Evolutionary conservation across 2,888 invertebrate species (phyloP), one percentile per base, ranked within the genome.

Genomic region (Melanchra persicariae): DNA sequence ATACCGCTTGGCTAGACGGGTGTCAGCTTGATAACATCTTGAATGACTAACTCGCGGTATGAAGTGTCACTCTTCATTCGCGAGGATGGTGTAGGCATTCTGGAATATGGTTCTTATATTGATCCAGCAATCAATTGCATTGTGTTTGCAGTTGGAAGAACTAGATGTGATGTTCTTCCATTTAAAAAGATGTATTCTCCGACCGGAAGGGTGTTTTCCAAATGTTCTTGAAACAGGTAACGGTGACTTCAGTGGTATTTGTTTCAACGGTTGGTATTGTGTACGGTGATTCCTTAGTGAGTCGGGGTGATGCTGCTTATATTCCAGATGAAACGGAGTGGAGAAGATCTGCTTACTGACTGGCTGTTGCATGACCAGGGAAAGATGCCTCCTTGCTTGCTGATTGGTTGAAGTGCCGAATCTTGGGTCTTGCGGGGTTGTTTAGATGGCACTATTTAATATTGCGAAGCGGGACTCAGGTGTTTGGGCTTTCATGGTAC

Each of bases 21-120:
- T 22, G 57, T 8, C 57, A 57, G 57, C 37, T 37, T 37, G 57
- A 37, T 24, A 51, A 8, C n/a, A 57, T 57, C 15, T 51, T 69
- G 30, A 43, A 34, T 70, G n/a, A 22, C 37, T 40, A 37, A 57
- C 57, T 34, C 37, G n/a, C 22, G 30, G 15, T 22, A 37, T 37
- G 22, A n/a, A 37, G 22, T 55, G 19, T 22, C 12, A n/a, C 40
- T n/a, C 0, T 43, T 34, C 19, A 52, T 26, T 15, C 6, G 22
- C 26, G 40, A 8, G 34, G 49, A 15, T 22, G 49, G 26, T 26
- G 57, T 0, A 5, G 40, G 22, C 5, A 15, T 72, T 26, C 17
- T 34, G 24, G 26, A 30, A 58, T 43, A 24, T 3, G 12, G 9
- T 54, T 6, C n/a, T 12, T 8, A 34, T n/a, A 37, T 26, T 43